Base-by-base conservation (phyloP, 2,797 vertebrate genomes). In the Hirundo rustica region DNA sequence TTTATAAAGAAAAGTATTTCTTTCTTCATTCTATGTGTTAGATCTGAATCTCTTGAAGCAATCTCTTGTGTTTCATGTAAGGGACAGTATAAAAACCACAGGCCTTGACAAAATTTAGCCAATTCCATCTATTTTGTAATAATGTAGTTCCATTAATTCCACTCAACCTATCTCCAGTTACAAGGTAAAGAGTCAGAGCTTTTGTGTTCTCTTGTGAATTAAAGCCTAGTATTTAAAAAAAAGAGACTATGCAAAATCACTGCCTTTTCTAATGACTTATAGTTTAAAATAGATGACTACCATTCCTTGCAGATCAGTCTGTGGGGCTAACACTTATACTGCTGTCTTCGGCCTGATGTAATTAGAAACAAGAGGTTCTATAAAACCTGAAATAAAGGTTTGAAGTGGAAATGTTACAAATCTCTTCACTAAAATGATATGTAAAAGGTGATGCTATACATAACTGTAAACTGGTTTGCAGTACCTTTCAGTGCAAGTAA, bases 281-380 rank as follows among this genome's bases (percentile, higher is more conserved):
- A 90, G 79, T 95, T 91, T 75, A 94, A 93, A 96, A 92, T 29
- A 93, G 73, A 77, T 0, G 1, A 21, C 58, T 62, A 65, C 38
- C 27, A 13, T 72, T 91, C 12, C 48, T 51, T 68, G 53, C 73
- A 94, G 91, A 91, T 91, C 84, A 89, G 25, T 66, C 70, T 93
- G 53, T 44, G 62, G 53, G 65, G 51, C 67, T 92, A 88, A 89
- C 76, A 65, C 81, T 84, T 91, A 71, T 62, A 76, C 30, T 61
- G 32, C n/a, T 66, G 64, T 86, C 66, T 92, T 88, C 78, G 62
- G 40, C 32, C 27, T 93, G 50, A 54, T 13, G 6, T 74, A 94
- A 95, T 92, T 94, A 93, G 74, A 93, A 92, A 51, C 61, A 50
- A 48, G n/a, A 77, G 50, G 42, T 85, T 78, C 80, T 80, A 68